phyloP scores from a whole-genome alignment of 2,888 invertebrate species.

The Tinea pellionella region DNA sequence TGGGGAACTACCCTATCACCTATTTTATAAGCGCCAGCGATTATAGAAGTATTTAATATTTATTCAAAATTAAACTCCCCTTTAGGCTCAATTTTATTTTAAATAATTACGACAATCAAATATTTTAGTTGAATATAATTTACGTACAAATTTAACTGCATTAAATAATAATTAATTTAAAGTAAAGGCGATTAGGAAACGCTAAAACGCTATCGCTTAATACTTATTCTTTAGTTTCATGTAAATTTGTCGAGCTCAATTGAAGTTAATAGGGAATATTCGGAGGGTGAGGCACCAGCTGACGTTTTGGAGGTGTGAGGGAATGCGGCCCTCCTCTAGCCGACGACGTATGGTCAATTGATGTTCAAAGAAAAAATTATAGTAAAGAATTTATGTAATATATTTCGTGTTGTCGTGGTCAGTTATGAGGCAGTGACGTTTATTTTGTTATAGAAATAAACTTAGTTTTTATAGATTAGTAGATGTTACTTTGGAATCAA shows the following conservation, averaged over 20 bases:
- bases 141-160: not conserved
- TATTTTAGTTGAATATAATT: too few species aligned
- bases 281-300: conserved; percentile 64
- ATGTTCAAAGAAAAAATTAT: conserved; percentile 45
- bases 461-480: too few species aligned
- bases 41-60: too few species aligned
- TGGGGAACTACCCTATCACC: conserved; percentile 23
- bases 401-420: conserved; percentile 11
- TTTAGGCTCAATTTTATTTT: not conserved
- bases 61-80: too few species aligned
- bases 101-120: too few species aligned
- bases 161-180: not conserved
- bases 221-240: conserved; percentile 30
- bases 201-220: not conserved
- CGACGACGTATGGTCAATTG: conserved; percentile 48
- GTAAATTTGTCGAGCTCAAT: conserved; percentile 69
- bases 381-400: not conserved
- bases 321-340: conserved; percentile 51
- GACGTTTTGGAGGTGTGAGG: conserved; percentile 57
- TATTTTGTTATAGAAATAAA: too few species aligned
- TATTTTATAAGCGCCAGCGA: not conserved
- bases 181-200: too few species aligned
- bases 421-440: not conserved
- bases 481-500: too few species aligned
- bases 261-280: conserved; percentile 64